Evolutionary conservation across 2,888 invertebrate species (phyloP), one percentile per base, ranked within the genome.

Genomic region (Acronicta psi): DNA sequence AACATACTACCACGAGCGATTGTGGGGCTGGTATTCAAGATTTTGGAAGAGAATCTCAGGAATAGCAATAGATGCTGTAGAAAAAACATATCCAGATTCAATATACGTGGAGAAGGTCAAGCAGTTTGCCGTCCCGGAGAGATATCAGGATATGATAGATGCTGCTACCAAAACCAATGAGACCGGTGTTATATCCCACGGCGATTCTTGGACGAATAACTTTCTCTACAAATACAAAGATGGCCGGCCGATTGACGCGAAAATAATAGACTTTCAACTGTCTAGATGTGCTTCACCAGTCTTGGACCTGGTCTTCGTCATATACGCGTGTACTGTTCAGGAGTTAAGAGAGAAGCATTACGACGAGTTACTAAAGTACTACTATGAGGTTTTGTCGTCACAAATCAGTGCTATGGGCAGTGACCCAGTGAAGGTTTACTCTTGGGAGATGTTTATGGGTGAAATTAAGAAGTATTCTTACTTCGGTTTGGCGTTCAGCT

Each of bases 121-220:
- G 46, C 84, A 94, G 31, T 95, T 95, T 56, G 86, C 94, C 5
- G 87, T 93, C 0, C 95, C 95, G 0, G 94, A 95, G 25, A 83
- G 94, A 0, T 95, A 95, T 42, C 89, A 93, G 51, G 94, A 93
- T 45, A 86, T 95, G 85, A 84, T 92, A 1, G 83, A 87, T 11
- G 92, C 95, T 0, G 91, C 90, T 0, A 80, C 90, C 0, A 71
- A 82, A 0, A 85, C 88, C 1, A 77, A 80, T 16, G 87, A 88
- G 18, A 87, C 94, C n/a, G 93, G 95, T 0, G 96, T 96, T 0
- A 94, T 97, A 25, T 95, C 95, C 0, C 97, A 97, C 59, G 97
- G 97, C 0, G 97, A 97, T 80, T 95, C 95, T 37, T 97, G 97
- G 97, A 95, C 96, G 0, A 96, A 96, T n/a, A 97, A 97, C 81